phyloP scores from a whole-genome alignment of 2,797 vertebrate species.

The Limosa lapponica region DNA sequence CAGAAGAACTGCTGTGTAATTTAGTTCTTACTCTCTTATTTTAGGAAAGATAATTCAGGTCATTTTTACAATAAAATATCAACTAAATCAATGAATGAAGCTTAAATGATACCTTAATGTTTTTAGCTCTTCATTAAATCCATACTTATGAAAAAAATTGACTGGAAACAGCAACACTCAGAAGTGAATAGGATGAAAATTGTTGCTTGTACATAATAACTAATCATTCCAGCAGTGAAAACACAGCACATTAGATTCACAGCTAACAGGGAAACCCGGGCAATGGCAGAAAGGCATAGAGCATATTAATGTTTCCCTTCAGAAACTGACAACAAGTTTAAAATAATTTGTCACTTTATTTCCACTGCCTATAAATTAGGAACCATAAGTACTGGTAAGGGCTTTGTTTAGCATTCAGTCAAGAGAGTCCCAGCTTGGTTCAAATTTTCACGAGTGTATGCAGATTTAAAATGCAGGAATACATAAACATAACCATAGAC shows the following conservation, averaged over 20 bases:
- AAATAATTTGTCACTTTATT: background rate
- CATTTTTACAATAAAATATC: background rate
- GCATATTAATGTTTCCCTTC: background rate
- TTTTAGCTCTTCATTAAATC: background rate
- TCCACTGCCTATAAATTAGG: background rate
- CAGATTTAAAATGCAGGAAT: background rate
- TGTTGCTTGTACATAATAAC: background rate
- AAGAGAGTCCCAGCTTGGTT: background rate
- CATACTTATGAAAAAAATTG: background rate
- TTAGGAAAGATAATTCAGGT: background rate
- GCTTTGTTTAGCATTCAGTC: background rate
- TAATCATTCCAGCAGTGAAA: background rate
- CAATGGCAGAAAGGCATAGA: background rate
- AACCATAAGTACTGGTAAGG: background rate
- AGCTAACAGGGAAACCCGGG: background rate
- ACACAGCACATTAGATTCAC: background rate
- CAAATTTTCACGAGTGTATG: background rate
- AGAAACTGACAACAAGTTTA: background rate
- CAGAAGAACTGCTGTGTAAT: background rate
- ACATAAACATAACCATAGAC: background rate
- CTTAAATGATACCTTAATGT: background rate
- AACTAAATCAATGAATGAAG: background rate
- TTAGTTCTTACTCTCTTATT: background rate
- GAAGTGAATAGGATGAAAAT: background rate
- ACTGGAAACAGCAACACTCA: background rate